Conservation (phyloP, 2,113 vertebrate genomes). For the Hypanus sabinus region DNA sequence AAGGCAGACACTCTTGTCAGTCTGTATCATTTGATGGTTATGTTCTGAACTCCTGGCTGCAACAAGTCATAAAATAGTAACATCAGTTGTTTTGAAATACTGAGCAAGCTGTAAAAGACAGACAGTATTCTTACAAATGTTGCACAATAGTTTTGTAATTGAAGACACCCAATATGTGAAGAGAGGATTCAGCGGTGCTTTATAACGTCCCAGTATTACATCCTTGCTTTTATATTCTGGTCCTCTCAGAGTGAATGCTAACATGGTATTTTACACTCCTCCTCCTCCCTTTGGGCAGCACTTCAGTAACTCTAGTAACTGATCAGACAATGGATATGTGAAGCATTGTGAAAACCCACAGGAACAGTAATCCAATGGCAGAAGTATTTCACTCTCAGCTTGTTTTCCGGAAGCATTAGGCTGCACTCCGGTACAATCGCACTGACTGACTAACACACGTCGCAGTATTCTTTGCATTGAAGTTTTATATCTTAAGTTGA, state of each 20-base stretch:
- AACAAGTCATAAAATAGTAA: neutral
- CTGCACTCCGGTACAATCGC: neutral
- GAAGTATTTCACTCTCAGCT: neutral
- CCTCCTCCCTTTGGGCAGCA: too few relatives aligned
- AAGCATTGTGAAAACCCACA: neutral
- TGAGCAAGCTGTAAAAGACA: neutral
- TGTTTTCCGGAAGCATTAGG: neutral
- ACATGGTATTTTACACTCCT: too few relatives aligned
- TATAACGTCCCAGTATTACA: too few relatives aligned
- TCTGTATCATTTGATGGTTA: neutral
- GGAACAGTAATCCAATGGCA: neutral
- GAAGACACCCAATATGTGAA: neutral
- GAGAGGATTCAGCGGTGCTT: too few relatives aligned
- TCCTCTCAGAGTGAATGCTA: too few relatives aligned
- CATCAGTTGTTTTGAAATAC: neutral
- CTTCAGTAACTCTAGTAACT: too few relatives aligned
- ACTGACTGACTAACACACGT: neutral
- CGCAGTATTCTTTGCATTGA: too few relatives aligned
- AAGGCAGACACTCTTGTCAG: neutral
- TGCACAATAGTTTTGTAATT: neutral
- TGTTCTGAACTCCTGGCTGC: neutral
- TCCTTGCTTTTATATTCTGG: too few relatives aligned
- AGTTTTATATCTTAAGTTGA: neutral
- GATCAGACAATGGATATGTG: too few relatives aligned
- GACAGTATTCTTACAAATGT: neutral